Percentiles rank a stretch among this genome's conserved stretches.
Evolutionary conservation across 2,797 vertebrate genomes (phyloP).

Genomic region (Mallotus villosus): DNA sequence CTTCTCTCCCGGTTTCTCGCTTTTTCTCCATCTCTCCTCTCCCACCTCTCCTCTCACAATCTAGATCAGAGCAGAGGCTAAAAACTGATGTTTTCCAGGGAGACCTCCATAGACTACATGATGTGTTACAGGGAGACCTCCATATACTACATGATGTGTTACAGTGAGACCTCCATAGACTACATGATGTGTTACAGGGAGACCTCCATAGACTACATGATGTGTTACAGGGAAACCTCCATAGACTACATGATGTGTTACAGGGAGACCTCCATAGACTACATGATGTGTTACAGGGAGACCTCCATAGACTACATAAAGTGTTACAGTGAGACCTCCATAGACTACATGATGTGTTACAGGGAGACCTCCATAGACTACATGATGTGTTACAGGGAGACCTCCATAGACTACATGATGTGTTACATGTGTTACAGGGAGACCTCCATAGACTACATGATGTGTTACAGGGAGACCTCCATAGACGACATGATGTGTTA

Average conservation of each 20-base stretch:
- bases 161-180: background rate
- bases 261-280: too few species aligned
- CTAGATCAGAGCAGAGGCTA: background rate
- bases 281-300: background rate
- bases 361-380: background rate
- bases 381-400: too few species aligned
- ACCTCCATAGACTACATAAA: background rate
- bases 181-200: too few species aligned
- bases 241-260: too few species aligned
- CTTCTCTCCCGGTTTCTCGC: conserved; percentile 3
- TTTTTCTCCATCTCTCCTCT: background rate
- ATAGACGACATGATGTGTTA: background rate
- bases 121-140: background rate
- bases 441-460: too few species aligned
- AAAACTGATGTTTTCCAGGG: background rate
- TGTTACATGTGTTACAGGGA: background rate
- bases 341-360: too few species aligned
- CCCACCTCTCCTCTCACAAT: background rate
- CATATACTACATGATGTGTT: background rate
- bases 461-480: too few species aligned
- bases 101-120: background rate
- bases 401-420: too few species aligned
- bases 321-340: background rate
- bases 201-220: too few species aligned
- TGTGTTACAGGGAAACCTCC: too few species aligned